These are phyloP conservation scores for Micromesistius poutassou DNA, from an alignment of 2,797 vertebrate species.

Conservation along the genomic window DNA sequence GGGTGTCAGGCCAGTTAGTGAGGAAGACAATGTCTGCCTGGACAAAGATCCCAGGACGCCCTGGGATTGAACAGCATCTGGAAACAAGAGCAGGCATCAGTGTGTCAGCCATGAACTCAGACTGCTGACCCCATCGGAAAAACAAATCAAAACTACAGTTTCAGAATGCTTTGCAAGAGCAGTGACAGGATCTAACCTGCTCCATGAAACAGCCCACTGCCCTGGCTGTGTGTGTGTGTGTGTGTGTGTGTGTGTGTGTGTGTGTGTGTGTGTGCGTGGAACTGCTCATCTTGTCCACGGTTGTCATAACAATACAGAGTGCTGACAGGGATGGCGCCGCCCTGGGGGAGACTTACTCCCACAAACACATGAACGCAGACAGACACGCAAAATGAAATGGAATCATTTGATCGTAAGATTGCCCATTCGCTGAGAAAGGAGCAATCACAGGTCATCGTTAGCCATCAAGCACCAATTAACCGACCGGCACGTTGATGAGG, in stretches of 20 bases:
- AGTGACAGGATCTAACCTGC: slow-evolving; percentile 45
- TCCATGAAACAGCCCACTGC: slow-evolving; percentile 22
- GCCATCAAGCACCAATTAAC: slow-evolving; percentile 34
- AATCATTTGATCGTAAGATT: slow-evolving; percentile 23
- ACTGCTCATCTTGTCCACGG: not conserved
- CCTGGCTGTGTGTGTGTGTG: slow-evolving; percentile 7
- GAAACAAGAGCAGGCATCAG: not conserved
- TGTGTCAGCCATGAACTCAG: not conserved
- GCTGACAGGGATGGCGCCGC: not conserved
- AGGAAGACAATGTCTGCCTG: slow-evolving; percentile 16
- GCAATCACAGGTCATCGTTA: slow-evolving; percentile 39
- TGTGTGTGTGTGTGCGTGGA: not conserved
- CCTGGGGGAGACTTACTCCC: not conserved
- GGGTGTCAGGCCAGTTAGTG: slow-evolving; percentile 29
- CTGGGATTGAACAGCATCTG: slow-evolving; percentile 20
- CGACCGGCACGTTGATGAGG: slow-evolving; percentile 68
- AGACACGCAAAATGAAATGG: not conserved
- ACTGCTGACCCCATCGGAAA: not conserved
- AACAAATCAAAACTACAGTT: slow-evolving; percentile 15
- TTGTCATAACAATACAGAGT: not conserved
- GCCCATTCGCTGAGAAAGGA: slow-evolving; percentile 33
- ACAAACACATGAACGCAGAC: not conserved
- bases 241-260: no score
- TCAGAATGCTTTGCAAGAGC: slow-evolving; percentile 60
- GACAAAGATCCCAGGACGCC: slow-evolving; percentile 14